Conservation (phyloP, 2,113 vertebrate genomes). For the Telmatochromis sp. region DNA sequence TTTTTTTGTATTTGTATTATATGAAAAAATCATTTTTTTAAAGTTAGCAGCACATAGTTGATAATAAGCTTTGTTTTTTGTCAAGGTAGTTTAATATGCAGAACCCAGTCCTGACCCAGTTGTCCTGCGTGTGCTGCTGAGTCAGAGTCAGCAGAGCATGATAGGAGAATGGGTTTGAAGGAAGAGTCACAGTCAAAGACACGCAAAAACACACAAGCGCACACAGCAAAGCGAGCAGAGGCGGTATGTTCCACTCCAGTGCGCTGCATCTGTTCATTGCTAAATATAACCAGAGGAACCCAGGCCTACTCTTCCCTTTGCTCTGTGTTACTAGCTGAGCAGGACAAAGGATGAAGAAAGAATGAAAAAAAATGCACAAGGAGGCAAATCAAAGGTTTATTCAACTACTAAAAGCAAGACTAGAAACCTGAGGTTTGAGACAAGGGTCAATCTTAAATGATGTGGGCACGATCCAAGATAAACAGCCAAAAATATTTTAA, state of each 20-base stretch:
- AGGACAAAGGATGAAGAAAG: conserved; percentile 32
- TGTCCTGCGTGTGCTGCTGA: conserved; percentile 47
- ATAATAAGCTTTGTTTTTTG: neutral
- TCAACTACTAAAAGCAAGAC: neutral
- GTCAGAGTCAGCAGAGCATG: conserved; percentile 52
- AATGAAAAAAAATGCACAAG: neutral
- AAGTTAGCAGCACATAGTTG: neutral
- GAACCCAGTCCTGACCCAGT: conserved; percentile 42
- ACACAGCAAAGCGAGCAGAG: conserved; percentile 35
- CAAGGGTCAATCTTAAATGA: neutral
- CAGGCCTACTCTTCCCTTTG: conserved; percentile 33
- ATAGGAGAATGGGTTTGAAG: conserved; percentile 48
- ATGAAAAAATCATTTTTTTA: neutral
- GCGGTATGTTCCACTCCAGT: conserved; percentile 59
- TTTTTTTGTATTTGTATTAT: neutral
- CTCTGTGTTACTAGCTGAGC: conserved; percentile 36
- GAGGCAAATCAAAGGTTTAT: neutral
- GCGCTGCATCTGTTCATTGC: conserved; percentile 62
- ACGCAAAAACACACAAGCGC: neutral
- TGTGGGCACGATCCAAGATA: neutral
- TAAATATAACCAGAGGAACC: conserved; percentile 64
- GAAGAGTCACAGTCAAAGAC: conserved; percentile 26
- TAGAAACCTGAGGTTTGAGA: neutral
- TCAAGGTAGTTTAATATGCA: neutral
- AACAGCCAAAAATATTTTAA: neutral